Conservation (phyloP, 2,113 vertebrate species). For the Archocentrus centrarchus region DNA sequence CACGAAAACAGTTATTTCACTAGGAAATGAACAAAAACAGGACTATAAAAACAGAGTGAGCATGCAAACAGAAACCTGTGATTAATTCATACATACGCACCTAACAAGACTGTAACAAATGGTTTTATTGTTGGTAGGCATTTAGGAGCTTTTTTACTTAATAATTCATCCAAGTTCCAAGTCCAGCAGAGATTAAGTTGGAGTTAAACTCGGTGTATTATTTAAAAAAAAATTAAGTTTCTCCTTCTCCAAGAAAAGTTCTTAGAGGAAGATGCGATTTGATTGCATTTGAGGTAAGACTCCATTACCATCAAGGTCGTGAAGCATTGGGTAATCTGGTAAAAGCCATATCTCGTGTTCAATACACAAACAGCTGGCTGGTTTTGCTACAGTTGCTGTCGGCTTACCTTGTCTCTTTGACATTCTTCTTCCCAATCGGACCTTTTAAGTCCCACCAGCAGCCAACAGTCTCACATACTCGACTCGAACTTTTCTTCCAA, state of each 20-base stretch:
- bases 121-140: neutral
- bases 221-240: neutral
- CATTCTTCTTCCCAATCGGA: constrained; percentile 41
- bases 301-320: neutral
- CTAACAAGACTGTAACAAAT: neutral
- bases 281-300: neutral
- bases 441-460: constrained; percentile 53
- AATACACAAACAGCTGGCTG: neutral
- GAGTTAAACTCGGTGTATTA: neutral
- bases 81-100: neutral
- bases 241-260: neutral
- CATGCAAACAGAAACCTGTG: neutral
- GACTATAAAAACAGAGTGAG: neutral
- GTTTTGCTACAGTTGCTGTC: neutral
- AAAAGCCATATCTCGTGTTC: neutral
- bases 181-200: neutral
- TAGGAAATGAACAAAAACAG: neutral
- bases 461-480: constrained; percentile 43
- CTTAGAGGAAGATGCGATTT: neutral
- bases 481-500: constrained; percentile 24
- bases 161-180: neutral
- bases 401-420: constrained; percentile 72
- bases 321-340: neutral
- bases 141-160: neutral
- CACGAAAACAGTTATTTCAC: neutral